Conservation (phyloP, 2,888 invertebrate species). For the Cryptosula pallasiana region DNA sequence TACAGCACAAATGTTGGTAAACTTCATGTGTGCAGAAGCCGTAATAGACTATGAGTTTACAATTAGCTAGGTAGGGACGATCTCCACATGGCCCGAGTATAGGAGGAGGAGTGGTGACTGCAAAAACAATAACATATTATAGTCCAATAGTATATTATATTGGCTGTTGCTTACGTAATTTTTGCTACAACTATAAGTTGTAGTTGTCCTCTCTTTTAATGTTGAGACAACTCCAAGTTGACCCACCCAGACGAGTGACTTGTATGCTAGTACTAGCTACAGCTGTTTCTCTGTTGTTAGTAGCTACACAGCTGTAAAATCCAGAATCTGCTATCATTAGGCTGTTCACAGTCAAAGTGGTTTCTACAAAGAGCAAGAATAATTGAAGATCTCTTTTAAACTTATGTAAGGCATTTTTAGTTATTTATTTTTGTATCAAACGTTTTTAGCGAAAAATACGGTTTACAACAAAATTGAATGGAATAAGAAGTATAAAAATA, state of each 20-base stretch:
- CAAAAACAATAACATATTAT: not conserved
- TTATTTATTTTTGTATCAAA: too few relatives aligned
- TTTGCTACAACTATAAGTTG: not conserved
- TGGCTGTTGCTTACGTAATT: too few relatives aligned
- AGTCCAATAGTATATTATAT: too few relatives aligned
- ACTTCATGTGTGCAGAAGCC: constrained; percentile 71
- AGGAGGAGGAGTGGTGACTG: not conserved
- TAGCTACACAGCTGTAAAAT: not conserved
- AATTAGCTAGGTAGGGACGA: constrained; percentile 82
- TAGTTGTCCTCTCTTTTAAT: too few relatives aligned
- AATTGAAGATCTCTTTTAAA: too few relatives aligned
- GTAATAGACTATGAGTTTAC: constrained; percentile 77
- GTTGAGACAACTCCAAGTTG: not conserved
- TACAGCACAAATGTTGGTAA: constrained; percentile 82
- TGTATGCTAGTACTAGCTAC: not conserved
- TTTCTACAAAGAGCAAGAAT: too few relatives aligned
- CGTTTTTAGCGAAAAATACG: too few relatives aligned
- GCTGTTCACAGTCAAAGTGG: not conserved
- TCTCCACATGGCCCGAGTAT: constrained; percentile 66
- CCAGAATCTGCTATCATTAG: constrained; percentile 1
- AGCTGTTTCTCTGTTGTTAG: not conserved
- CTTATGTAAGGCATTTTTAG: too few relatives aligned
- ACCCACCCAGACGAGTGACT: not conserved
- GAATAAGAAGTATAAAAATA: too few relatives aligned
- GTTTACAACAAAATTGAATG: too few relatives aligned